Conservation (phyloP, 2,888 invertebrate genomes). For the Doris montereyensis region DNA sequence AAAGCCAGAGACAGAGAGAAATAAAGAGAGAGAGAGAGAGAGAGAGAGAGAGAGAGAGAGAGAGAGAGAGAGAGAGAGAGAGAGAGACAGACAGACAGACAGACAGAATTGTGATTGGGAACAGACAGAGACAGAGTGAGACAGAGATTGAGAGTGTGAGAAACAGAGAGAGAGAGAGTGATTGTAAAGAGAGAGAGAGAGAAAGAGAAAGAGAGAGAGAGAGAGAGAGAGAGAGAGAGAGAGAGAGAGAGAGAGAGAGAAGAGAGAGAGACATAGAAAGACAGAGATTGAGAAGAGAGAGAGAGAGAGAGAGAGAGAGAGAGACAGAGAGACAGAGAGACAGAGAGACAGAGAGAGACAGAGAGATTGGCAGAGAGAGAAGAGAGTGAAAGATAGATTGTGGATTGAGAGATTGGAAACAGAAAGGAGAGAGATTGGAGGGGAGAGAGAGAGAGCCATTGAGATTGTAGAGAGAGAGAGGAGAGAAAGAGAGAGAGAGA, state of each 20-base stretch:
- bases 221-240: background rate
- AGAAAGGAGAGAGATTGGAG: no score
- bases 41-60: background rate
- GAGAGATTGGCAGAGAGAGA: background rate
- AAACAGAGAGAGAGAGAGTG: no score
- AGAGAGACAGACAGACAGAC: background rate
- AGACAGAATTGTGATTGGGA: background rate
- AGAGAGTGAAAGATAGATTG: no score
- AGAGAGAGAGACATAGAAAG: conserved; percentile 2
- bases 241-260: background rate
- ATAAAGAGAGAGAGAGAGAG: background rate
- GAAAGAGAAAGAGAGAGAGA: no score
- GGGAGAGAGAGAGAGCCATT: no score
- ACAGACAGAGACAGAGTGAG: background rate
- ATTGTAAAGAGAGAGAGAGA: no score
- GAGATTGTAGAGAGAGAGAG: no score
- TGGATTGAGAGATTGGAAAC: no score
- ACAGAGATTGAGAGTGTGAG: background rate
- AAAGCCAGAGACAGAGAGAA: background rate
- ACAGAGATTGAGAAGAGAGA: no score
- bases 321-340: no score
- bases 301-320: no score
- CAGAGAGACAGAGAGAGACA: background rate
- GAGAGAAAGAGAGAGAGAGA: no score
- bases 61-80: background rate